Percentiles rank a stretch among this genome's conserved stretches.
phyloP scores from a whole-genome alignment of 2,888 invertebrate species.

The Eupsilia transversa region DNA sequence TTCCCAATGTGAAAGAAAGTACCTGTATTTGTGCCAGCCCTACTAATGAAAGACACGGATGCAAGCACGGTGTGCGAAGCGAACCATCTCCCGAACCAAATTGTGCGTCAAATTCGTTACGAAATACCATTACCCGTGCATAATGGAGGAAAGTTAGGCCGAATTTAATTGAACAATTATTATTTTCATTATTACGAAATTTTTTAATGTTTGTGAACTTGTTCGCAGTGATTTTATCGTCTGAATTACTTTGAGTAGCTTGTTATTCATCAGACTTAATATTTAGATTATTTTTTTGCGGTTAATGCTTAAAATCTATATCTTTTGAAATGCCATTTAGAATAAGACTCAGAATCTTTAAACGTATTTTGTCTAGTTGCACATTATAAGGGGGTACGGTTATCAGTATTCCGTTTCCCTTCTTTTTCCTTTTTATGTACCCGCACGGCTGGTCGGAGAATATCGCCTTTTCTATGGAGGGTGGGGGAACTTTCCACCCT shows the following conservation, averaged over 20 bases:
- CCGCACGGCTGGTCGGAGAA: neutral
- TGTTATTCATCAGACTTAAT: neutral
- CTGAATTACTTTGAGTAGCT: conserved; percentile 3
- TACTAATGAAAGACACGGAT: conserved; percentile 47
- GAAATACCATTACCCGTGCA: conserved; percentile 72
- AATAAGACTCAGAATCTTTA: neutral
- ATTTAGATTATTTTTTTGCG: neutral
- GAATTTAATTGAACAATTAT: conserved; percentile 63
- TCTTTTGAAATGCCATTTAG: neutral
- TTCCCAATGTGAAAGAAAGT: neutral
- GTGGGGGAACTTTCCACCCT: neutral
- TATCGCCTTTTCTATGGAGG: neutral
- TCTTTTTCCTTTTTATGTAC: neutral
- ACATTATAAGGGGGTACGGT: neutral
- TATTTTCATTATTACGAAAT: conserved; percentile 64
- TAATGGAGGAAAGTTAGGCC: conserved; percentile 72
- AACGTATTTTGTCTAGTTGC: neutral
- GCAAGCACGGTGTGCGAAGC: conserved; percentile 49
- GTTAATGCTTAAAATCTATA: neutral
- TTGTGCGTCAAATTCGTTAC: conserved; percentile 71
- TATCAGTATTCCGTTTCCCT: neutral
- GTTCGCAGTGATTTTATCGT: conserved; percentile 27
- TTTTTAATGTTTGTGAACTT: conserved; percentile 55
- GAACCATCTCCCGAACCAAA: conserved; percentile 68
- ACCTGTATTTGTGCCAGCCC: conserved; percentile 35